Evolutionary conservation across 2,888 invertebrate genomes (phyloP).

Genomic region (Eilema griseolum): DNA sequence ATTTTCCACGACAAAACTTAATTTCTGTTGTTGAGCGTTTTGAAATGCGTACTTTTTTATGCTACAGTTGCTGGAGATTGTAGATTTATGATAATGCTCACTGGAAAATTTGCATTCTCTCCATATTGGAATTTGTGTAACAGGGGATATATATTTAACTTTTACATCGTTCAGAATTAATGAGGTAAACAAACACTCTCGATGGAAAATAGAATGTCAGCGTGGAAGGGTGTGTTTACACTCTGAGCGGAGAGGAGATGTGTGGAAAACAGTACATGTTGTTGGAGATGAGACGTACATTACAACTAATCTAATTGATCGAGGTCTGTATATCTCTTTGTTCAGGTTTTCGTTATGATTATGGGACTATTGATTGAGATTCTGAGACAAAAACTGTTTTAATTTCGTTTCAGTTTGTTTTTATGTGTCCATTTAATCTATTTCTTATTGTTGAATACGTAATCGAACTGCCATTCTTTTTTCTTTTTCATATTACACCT

Average conservation of each 20-base stretch:
- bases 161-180: conserved; percentile 1
- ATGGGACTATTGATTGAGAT: not conserved
- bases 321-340: not conserved
- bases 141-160: not conserved
- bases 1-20: conserved; percentile 49
- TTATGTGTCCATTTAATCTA: not conserved
- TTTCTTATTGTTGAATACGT: not conserved
- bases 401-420: not conserved
- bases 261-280: too few species aligned
- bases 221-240: not conserved
- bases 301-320: not conserved
- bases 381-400: not conserved
- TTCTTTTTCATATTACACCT: too few species aligned
- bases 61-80: conserved; percentile 29
- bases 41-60: conserved; percentile 34
- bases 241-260: too few species aligned
- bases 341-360: not conserved
- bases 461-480: too few species aligned
- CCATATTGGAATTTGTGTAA: conserved; percentile 1
- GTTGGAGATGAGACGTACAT: not conserved
- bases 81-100: conserved; percentile 45
- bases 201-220: not conserved
- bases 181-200: conserved; percentile 4
- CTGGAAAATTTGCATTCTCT: not conserved
- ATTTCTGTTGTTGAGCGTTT: conserved; percentile 42